Base-by-base conservation (phyloP, 2,888 invertebrate species). In the Ophraella communa region DNA sequence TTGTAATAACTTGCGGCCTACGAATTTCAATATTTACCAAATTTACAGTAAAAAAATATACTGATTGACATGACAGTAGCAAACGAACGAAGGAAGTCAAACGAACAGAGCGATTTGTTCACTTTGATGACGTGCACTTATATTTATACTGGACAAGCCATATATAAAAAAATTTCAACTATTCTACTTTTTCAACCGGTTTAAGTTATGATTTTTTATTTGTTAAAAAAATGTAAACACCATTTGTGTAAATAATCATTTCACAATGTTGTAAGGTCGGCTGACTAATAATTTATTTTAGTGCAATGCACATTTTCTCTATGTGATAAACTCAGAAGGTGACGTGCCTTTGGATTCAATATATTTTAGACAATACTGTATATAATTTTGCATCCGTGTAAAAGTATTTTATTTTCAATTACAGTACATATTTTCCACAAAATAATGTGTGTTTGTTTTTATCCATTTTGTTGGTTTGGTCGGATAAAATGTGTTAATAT, bases 261-360 rank as follows among this genome's bases (percentile, higher is more conserved):
- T 51, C 14, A 17, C 4, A 14, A 17, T 39, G 39, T 39, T n/a
- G 21, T 21, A 45, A 45, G 8, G 20, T 45, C 21, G 60, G 30
- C 64, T 33, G 27, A 18, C 2, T 27, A 21, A 54, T 33, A 58
- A 62, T 69, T 62, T 68, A 68, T 69, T 66, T 58, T 45, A 45
- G 62, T 62, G 65, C 65, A 51, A 66, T 68, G 66, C 62, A 66
- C 62, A 66, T 66, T 66, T 65, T 64, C 59, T 57, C 57, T 60
- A 60, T 62, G 56, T 60, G 62, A 62, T 62, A 62, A 57, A 58
- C 45, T 35, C 51, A 62, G 54, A 66, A 66, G 68, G 64, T 64
- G 57, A 64, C 64, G 68, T 68, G 68, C 68, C 68, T 68, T 68
- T 66, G 52, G 47, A 64, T 65, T 60, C 51, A 64, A 60, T 56